Conservation (phyloP, 2,888 invertebrate species). For the Podotricha telesiphe region DNA sequence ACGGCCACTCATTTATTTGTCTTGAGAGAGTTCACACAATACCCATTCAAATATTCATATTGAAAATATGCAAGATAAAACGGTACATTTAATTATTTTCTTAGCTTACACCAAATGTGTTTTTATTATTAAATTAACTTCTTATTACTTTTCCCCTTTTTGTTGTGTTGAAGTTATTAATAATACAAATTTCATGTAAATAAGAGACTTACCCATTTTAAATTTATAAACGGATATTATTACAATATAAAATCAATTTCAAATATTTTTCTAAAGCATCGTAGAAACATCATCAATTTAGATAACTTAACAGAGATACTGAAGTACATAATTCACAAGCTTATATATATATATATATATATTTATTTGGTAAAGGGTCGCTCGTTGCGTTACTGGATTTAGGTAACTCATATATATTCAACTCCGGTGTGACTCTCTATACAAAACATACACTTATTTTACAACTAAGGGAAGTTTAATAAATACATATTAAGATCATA, state of each 20-base stretch:
- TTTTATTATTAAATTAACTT: background rate
- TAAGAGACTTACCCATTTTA: background rate
- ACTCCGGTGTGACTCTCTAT: conserved; percentile 56
- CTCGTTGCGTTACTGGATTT: conserved; percentile 30
- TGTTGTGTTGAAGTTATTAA: background rate
- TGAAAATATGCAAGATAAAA: background rate
- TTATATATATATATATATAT: no score
- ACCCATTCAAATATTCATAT: conserved; percentile 13
- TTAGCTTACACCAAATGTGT: background rate
- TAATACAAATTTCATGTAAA: background rate
- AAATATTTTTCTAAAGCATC: background rate
- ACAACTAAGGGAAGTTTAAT: conserved; percentile 55
- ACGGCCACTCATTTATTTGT: conserved; percentile 14
- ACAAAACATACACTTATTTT: conserved; percentile 54
- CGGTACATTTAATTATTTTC: conserved; percentile 1
- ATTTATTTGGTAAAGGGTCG: conserved; percentile 36
- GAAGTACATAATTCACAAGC: conserved; percentile 9
- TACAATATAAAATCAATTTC: background rate
- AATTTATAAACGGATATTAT: background rate
- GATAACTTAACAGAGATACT: background rate
- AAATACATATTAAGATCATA: conserved; percentile 70
- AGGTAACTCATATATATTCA: conserved; percentile 55
- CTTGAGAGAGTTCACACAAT: conserved; percentile 30
- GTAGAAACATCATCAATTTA: background rate
- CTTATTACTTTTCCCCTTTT: background rate